Evolutionary conservation across 2,113 vertebrate species (phyloP).

Genomic region (Lasiurus borealis): DNA sequence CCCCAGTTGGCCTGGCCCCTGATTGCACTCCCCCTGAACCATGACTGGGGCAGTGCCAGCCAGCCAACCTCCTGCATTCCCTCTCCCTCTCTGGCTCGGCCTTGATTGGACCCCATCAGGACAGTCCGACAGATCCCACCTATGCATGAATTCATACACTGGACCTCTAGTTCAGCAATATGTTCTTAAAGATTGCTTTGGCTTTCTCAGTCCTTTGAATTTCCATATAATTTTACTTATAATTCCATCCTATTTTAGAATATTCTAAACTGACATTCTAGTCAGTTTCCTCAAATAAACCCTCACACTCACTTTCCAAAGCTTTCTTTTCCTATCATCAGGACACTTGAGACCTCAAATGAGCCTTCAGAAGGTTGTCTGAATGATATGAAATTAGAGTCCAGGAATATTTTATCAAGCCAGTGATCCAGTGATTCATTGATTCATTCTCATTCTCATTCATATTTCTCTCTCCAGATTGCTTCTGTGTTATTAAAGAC

Average conservation of each 20-base stretch:
- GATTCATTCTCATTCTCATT: neutral
- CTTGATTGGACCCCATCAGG: too few relatives aligned
- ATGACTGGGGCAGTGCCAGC: too few relatives aligned
- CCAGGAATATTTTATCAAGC: neutral
- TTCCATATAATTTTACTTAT: constrained; percentile 4
- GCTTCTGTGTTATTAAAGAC: neutral
- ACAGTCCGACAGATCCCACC: too few relatives aligned
- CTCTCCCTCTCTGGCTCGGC: too few relatives aligned
- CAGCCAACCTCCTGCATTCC: too few relatives aligned
- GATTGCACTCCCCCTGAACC: too few relatives aligned
- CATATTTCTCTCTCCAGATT: neutral
- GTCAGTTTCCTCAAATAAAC: constrained; percentile 37
- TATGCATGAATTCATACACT: too few relatives aligned
- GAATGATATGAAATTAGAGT: neutral
- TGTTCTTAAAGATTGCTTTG: constrained; percentile 40
- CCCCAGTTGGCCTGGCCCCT: too few relatives aligned
- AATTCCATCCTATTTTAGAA: constrained; percentile 50
- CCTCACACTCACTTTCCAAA: neutral
- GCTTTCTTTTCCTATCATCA: neutral
- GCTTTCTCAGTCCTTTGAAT: constrained; percentile 13
- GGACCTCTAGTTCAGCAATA: neutral
- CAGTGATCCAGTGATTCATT: neutral
- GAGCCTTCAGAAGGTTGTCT: neutral
- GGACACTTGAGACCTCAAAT: neutral
- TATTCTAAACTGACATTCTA: neutral